These are phyloP conservation scores for Meliscaeva auricollis DNA, from an alignment of 2,888 invertebrate genomes.

Conservation along the genomic window DNA sequence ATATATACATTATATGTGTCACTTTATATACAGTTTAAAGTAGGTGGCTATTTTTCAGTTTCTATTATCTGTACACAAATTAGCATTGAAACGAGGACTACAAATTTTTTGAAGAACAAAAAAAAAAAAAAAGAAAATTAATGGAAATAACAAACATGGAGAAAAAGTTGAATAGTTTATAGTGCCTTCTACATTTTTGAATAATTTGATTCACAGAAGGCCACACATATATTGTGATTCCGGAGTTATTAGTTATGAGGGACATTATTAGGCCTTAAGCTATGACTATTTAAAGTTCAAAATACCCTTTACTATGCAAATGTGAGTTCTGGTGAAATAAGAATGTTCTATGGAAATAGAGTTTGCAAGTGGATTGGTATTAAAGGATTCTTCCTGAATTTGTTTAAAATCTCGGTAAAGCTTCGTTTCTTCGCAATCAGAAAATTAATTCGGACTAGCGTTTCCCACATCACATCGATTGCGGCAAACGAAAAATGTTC, in stretches of 20 bases:
- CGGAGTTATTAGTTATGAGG: neutral
- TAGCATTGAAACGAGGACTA: slow-evolving; percentile 18
- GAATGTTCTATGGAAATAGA: too few relatives aligned
- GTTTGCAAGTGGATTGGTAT: too few relatives aligned
- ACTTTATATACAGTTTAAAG: neutral
- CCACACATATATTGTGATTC: neutral
- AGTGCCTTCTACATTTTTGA: neutral
- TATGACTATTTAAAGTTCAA: too few relatives aligned
- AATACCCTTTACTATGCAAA: too few relatives aligned
- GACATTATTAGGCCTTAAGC: too few relatives aligned
- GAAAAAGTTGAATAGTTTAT: neutral
- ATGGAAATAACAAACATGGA: neutral
- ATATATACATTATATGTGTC: neutral
- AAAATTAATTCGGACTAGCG: too few relatives aligned
- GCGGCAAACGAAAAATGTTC: too few relatives aligned
- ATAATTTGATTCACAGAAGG: neutral
- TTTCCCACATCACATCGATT: too few relatives aligned
- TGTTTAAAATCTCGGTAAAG: too few relatives aligned
- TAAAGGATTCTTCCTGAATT: too few relatives aligned
- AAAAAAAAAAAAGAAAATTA: slow-evolving; percentile 2
- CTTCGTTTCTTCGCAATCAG: too few relatives aligned
- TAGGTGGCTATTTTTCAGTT: slow-evolving; percentile 17
- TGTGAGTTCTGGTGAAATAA: too few relatives aligned
- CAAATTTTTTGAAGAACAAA: neutral
- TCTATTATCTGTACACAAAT: slow-evolving; percentile 13